Evolutionary conservation across 2,113 vertebrate species (phyloP), one percentile per base, ranked within the genome.

Genomic region (Triplophysa dalaica): DNA sequence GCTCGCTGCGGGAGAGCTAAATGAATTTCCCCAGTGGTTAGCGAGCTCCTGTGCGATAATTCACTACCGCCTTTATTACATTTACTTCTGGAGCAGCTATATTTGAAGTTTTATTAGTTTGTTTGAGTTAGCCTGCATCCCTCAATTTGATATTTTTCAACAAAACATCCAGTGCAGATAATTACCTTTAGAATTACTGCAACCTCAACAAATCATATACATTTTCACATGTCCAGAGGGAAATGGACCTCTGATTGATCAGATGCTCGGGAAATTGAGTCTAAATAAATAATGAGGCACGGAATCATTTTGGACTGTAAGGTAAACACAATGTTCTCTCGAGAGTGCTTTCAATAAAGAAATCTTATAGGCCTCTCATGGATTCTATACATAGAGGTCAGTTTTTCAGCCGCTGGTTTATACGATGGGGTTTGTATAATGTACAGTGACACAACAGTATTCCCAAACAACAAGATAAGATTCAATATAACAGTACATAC

Each of bases 201-300:
- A 75, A 67, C 52, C 66, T 63, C 43, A 43, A 64, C 82, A 75
- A 79, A 86, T 83, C 80, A 83, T 79, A 85, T 77, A 60, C 11
- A 80, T 68, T 81, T 81, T 70, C 65, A 61, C 69, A 77, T 61
- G 61, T 54, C 67, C 75, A 16, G 58, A 77, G 80, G 76, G 79
- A 81, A 81, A 83, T 81, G 70, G 67, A 77, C 45, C 75, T 70
- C 68, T 68, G 75, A 81, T 78, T 70, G 73, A 80, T 77, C 41
- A 41, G 70, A 70, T 72, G 78, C 82, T 38, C 33, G 64, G 82
- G 65, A 80, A 80, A 83, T 83, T 83, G 77, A 80, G 54, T 79
- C 29, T 56, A 64, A 75, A 79, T 83, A 76, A 83, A 80, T 82
- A 63, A 82, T 74, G 62, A 64, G 52, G 48, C 43, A 61, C 62